phyloP scores from a whole-genome alignment of 2,888 invertebrate genomes.

The Parnassius apollo region DNA sequence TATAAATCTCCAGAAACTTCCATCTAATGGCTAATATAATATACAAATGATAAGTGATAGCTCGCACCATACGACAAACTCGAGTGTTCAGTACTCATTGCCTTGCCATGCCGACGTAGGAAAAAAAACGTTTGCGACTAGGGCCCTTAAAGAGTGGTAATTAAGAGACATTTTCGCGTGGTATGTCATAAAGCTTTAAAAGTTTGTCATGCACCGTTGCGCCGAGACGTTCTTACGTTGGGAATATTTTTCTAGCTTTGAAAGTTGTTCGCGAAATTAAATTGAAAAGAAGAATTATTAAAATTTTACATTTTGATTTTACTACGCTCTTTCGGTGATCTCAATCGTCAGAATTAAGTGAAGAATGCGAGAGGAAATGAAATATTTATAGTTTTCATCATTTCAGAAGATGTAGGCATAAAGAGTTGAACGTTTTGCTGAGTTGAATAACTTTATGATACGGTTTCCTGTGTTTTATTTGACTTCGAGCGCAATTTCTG shows the following conservation, averaged over 20 bases:
- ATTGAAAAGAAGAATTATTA: conserved; percentile 61
- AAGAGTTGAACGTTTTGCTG: conserved; percentile 23
- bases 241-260: conserved; percentile 58
- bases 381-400: conserved; percentile 25
- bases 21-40: conserved; percentile 5
- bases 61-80: conserved; percentile 45
- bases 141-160: conserved; percentile 68
- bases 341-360: conserved; percentile 19
- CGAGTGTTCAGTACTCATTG: conserved; percentile 56
- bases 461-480: conserved; percentile 18
- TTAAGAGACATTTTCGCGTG: conserved; percentile 73
- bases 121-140: conserved; percentile 54
- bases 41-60: conserved; percentile 6
- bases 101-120: conserved; percentile 44
- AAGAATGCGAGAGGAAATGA: conserved; percentile 18
- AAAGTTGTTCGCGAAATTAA: conserved; percentile 62
- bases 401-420: conserved; percentile 23
- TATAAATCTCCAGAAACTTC: background rate
- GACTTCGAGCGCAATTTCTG: conserved; percentile 13
- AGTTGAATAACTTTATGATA: conserved; percentile 18
- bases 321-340: conserved; percentile 23
- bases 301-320: conserved; percentile 41
- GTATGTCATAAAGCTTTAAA: conserved; percentile 59
- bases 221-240: conserved; percentile 49
- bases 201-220: conserved; percentile 55